Base-by-base conservation (phyloP, 2,888 invertebrate genomes). In the Drosophila niveifrons region DNA sequence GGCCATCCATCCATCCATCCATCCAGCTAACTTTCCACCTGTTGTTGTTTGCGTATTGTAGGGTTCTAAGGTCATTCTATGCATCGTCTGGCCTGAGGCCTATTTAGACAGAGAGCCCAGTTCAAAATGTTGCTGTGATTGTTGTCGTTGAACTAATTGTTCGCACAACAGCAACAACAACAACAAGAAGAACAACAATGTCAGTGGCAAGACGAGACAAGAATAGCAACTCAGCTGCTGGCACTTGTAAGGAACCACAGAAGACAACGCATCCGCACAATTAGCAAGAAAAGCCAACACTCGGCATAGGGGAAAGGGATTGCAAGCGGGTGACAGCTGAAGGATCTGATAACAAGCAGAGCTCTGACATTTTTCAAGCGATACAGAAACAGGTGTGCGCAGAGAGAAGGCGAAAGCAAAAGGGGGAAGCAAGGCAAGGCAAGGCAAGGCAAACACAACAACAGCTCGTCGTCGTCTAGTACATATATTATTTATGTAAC, bases 291-390 rank as follows among this genome's bases (percentile, higher is more conserved):
- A 66, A 56, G 59, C 17, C 2, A 13, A 23, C 13, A 29, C n/a
- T 51, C n/a, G 23, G 46, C 43, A 41, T 11, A 17, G 28, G 53
- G 3, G 43, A 15, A 7, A n/a, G 53, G 17, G 13, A 29, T 39
- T 11, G 18, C 18, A 10, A 10, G 44, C 67, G 41, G 13, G 17
- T 72, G 71, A 53, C 65, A 74, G 47, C 57, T 78, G 55, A 78
- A 78, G 78, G 50, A 72, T 80, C 68, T 80, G 67, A 75, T 75
- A 76, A 70, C 78, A 76, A 76, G 80, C 71, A 41, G 43, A 44
- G 50, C 4, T 64, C 70, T 64, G 75, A 61, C 74, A 50, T 47
- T 63, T 50, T 46, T 36, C 52, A 58, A 58, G 70, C 48, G 52
- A 66, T 48, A 53, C 53, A 47, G 36, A 63, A 70, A 69, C 75